Base-by-base conservation (phyloP, 2,113 vertebrate genomes). In the Paradoxurus hermaphroditus region DNA sequence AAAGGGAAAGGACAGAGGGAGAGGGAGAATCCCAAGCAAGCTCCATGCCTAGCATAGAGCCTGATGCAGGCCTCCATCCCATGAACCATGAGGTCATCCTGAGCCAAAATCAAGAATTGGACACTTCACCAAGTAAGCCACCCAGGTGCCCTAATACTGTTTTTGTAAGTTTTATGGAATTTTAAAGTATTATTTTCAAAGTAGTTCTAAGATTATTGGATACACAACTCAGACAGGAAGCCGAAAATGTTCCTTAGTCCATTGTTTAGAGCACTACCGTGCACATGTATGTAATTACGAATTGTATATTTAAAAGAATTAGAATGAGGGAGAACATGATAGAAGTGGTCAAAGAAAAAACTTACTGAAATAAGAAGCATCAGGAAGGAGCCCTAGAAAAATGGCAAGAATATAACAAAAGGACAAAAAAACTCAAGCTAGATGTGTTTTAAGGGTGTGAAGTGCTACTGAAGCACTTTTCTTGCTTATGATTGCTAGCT, bases 401-500 rank as follows among this genome's bases (percentile, higher is more conserved):
- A 51, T 10, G 39, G 34, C 0, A 14, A 83, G 16, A 70, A 53
- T 72, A 23, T 49, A 90, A 56, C 7, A 39, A 27, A 73, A 91
- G 53, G 21, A 78, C 41, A 73, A 63, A 75, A 77, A 15, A 46
- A 95, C 67, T 73, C 10, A 18, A 34, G 14, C 59, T 53, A 34
- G 31, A 85, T 53, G 6, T 53, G 36, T 88, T 92, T 91, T 41
- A 77, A 39, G 73, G 53, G 21, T 90, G 14, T 53, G 27, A 92
- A 96, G 78, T 91, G 75, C 67, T 79, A 21, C 21, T 7, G n/a
- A 93, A 81, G 49, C 84, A 90, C 27, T 91, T 93, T 95, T 83
- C 34, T 86, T 93, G 41, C 56, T 97, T 92, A 56, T 83, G 70
- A 91, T 65, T 72, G 59, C 75, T 75, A 87, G 84, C 34, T 81